Base-by-base conservation (phyloP, 2,113 vertebrate genomes). In the Oryzias javanicus region DNA sequence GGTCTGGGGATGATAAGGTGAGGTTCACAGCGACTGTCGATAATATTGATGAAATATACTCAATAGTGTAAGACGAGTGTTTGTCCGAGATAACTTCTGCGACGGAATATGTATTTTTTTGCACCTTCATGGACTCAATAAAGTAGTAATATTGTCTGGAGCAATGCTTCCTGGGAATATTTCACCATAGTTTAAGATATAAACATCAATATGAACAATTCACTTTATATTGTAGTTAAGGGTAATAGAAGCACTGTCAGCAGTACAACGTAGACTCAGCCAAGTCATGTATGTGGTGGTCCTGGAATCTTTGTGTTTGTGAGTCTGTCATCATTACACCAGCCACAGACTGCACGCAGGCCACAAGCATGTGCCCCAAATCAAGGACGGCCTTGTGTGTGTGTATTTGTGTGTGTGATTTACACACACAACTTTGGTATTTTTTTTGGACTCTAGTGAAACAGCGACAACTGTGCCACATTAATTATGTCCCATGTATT, bases 241-340 rank as follows among this genome's bases (percentile, higher is more conserved):
- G 78, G 60, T 78, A 82, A 82, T 80, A 61, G 75, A 65, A 70
- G 76, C 81, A 82, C 81, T 84, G 86, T 89, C 85, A 84, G 80
- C 84, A 84, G 58, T 62, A 73, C 78, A 82, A 74, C 45, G 67
- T 51, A 65, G 55, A 24, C 58, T 63, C 56, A 72, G 84, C 86
- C 86, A 88, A 87, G 82, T 84, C 85, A 76, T 89, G 82, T 89
- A 83, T 88, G 77, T 79, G 86, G 86, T 82, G 84, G 89, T 90
- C 86, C 77, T 81, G 85, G 89, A 91, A 91, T 89, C 83, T 84
- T 57, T 66, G 79, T 81, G 82, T 74, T 79, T 79, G 72, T 57
- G 82, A 82, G 86, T 72, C 74, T 81, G 86, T 89, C 85, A 85
- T 90, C 88, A 89, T 87, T 90, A 81, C 86, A 72, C 74, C 71